Evolutionary conservation across 2,888 invertebrate genomes (phyloP), one percentile per base, ranked within the genome.

Genomic region (Drosophila robusta): DNA sequence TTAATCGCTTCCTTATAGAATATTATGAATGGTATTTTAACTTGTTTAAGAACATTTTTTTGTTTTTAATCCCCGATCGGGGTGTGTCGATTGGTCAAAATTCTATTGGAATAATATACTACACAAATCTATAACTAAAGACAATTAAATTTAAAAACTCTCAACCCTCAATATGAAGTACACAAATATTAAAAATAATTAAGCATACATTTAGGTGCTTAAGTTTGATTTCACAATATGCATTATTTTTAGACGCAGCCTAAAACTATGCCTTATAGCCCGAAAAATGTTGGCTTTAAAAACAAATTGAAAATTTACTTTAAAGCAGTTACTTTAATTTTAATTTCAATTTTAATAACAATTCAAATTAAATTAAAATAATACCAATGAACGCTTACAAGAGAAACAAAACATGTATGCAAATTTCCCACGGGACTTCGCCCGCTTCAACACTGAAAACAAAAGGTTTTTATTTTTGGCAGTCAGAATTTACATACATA

Each of bases 1-100:
- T 68, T 38, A 61, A 84, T 64, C 50, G 56, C 47, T 82, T 82
- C 82, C 82, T 84, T 84, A 73, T 83, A 22, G 55, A 51, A 50
- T 50, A 44, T 49, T 46, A 60, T 56, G 29, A 26, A 34, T 39
- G 41, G 12, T 32, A 54, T 39, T 42, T 44, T 26, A 7, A 22
- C 6, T 41, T 29, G n/a, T 36, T 56, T 45, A 16, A 46, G 16
- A 16, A 16, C 56, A 64, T 0, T 8, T 75, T 49, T 66, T 45
- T 2, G 22, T 14, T n/a, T 7, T 22, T 34, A 46, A 44, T 11
- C 22, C 8, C 6, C 16, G 7, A n/a, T 24, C 52, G 44, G 57
- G 76, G 64, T 50, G 63, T 67, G 67, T 38, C 54, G 18, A 3
- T 7, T n/a, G 22, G 22, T 1, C 1, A 18, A 18, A 18, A 1